Conservation (phyloP, 2,113 vertebrate species). For the Bathybates hornii region DNA sequence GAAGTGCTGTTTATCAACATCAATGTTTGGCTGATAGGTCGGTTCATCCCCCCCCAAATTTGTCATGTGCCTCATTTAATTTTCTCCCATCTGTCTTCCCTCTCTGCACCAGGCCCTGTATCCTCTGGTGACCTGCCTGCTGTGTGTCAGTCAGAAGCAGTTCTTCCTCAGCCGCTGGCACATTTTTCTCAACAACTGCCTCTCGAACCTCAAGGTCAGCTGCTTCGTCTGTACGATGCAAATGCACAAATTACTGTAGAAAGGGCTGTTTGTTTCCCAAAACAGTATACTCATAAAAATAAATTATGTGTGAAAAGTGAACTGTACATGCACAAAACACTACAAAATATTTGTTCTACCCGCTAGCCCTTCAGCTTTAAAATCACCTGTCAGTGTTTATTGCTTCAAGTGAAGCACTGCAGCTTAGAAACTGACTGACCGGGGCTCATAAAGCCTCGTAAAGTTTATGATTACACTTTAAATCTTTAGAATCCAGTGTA, state of each 20-base stretch:
- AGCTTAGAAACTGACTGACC: neutral
- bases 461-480: neutral
- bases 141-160: slow-evolving; percentile 98
- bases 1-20: neutral
- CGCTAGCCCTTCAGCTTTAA: neutral
- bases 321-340: neutral
- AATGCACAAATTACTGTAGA: neutral
- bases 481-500: neutral
- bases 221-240: neutral
- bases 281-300: neutral
- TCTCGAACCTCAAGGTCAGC: slow-evolving; percentile 96
- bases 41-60: neutral
- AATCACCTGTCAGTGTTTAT: neutral
- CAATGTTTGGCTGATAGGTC: neutral
- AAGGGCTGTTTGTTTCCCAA: neutral
- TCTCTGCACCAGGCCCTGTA: slow-evolving; percentile 83
- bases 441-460: neutral
- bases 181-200: slow-evolving; percentile 97
- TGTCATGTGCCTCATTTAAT: neutral
- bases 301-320: neutral
- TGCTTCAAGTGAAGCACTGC: neutral
- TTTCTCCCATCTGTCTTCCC: neutral
- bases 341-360: neutral
- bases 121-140: slow-evolving; percentile 93
- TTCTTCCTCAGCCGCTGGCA: slow-evolving; percentile 98